Evolutionary conservation across 2,113 vertebrate genomes (phyloP), one percentile per base, ranked within the genome.

Genomic region (Anhinga rufa): DNA sequence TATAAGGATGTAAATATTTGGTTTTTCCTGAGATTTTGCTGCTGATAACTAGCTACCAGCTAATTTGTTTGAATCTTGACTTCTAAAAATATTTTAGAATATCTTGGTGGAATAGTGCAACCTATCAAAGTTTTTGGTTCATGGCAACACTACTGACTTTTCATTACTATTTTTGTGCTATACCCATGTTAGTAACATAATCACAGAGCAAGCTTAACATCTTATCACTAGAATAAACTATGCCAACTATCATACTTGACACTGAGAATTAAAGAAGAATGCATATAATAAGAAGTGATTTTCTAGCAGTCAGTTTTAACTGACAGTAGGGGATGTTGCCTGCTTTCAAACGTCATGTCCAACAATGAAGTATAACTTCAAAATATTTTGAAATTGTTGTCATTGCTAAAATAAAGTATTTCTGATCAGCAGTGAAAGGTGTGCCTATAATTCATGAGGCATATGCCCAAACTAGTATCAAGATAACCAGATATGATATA

Each of bases 1-100:
- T 77, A 77, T 70, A 83, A 93, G 90, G 86, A 87, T 83, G 70
- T 96, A 97, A 97, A 97, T 97, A 97, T 95, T 97, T 65, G 49
- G 6, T 94, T 95, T 96, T 94, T 84, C 92, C 66, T 93, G 92
- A 96, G 93, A 89, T 86, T 74, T 97, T 95, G 88, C 94, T 97
- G 92, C 90, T 90, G 65, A 38, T 95, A 96, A 93, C 90, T 96
- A 92, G 68, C 86, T 96, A 81, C 84, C 94, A 94, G 84, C 87
- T 97, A 95, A 94, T 97, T 95, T 91, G 75, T 96, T 97, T 96
- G 91, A 95, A 88, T 91, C 31, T 91, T 83, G 69, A 57, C 71
- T 85, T 97, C 51, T 94, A 94, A 95, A 97, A 94, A 84, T 95
- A 88, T 92, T 96, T 93, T 91, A 79, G 40, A 83, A 77, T 82